Percentiles rank a stretch among this genome's conserved stretches.
phyloP scores from a whole-genome alignment of 2,888 invertebrate species.

The Cantharis nigra region DNA sequence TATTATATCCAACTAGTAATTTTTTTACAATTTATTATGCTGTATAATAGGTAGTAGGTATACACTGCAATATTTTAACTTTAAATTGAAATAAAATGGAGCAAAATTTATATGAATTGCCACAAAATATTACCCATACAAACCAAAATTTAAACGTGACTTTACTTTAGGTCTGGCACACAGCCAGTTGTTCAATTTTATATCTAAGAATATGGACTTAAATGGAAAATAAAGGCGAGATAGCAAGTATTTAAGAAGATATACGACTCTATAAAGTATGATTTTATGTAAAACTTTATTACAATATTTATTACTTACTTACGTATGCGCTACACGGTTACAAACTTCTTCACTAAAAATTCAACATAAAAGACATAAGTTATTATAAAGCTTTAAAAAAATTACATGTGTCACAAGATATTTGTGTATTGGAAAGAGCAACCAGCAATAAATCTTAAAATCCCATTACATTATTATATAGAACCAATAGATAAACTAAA shows the following conservation, averaged over 20 bases:
- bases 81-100: conserved; percentile 19
- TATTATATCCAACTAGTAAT: background rate
- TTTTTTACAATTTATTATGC: background rate
- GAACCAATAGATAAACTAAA: too few species aligned
- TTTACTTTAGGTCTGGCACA: conserved; percentile 41
- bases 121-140: conserved; percentile 47
- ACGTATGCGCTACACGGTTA: conserved; percentile 22
- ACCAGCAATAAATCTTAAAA: background rate
- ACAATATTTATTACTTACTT: conserved; percentile 43
- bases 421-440: too few species aligned
- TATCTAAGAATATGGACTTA: conserved; percentile 40
- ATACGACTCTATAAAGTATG: conserved; percentile 46
- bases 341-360: background rate
- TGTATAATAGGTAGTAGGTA: background rate
- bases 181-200: conserved; percentile 42
- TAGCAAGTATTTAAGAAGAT: conserved; percentile 48
- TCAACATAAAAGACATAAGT: background rate
- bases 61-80: background rate
- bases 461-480: background rate
- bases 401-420: background rate
- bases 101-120: conserved; percentile 46
- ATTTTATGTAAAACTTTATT: conserved; percentile 45
- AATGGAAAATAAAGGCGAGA: conserved; percentile 48
- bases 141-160: conserved; percentile 48
- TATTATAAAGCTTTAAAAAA: background rate